phyloP scores from a whole-genome alignment of 2,888 invertebrate genomes.

The Leptopilina drosophilae region DNA sequence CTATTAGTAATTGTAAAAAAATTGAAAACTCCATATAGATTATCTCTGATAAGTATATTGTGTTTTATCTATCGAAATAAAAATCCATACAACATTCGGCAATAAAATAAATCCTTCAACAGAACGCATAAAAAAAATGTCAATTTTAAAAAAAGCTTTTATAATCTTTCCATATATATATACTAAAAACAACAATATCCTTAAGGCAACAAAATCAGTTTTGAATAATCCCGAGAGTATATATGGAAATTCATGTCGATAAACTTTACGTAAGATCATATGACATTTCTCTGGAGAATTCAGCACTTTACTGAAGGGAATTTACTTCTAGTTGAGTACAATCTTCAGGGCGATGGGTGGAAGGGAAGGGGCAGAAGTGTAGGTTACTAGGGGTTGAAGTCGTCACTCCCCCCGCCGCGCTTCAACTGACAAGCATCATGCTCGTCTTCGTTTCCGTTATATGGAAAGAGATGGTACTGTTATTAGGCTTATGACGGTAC shows the following conservation, averaged over 20 bases:
- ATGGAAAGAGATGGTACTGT: conserved; percentile 48
- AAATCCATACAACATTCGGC: no score
- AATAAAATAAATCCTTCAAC: no score
- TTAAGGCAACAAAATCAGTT: neutral
- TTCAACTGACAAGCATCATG: conserved; percentile 3
- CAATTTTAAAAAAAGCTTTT: no score
- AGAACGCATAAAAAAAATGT: no score
- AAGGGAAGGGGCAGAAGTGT: neutral
- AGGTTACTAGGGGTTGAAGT: neutral
- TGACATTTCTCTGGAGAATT: conserved; percentile 9
- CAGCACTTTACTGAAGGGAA: conserved; percentile 19
- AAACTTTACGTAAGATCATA: conserved; percentile 5
- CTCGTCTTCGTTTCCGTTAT: conserved; percentile 15
- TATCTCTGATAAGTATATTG: no score
- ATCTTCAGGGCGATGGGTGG: neutral
- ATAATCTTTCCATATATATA: no score
- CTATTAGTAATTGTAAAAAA: no score
- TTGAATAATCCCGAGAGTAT: conserved; percentile 11
- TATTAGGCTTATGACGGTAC: conserved; percentile 51
- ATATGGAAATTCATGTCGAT: conserved; percentile 25
- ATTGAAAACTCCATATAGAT: no score
- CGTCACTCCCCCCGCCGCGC: neutral
- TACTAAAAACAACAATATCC: no score
- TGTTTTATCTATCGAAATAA: no score
- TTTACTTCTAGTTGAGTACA: conserved; percentile 16